Base-by-base conservation (phyloP, 2,888 invertebrate genomes). In the Eupithecia centaureata region DNA sequence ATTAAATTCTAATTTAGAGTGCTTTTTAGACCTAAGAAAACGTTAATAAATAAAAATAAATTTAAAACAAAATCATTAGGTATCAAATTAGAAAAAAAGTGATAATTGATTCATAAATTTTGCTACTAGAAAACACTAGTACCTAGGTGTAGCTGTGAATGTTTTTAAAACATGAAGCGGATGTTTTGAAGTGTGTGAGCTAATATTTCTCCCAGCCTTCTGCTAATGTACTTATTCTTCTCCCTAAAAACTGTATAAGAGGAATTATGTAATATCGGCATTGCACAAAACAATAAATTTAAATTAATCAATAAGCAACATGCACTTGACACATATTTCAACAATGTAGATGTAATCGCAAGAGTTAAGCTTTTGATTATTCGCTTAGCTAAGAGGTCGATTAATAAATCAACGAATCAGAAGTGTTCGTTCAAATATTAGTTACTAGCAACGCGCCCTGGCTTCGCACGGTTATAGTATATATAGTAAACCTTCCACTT, bases 241-340 rank as follows among this genome's bases (percentile, higher is more conserved):
- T 22, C 3, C 30, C 32, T 12, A 1, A 1, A 18, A 22, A 57
- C 32, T 57, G 8, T 47, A 12, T 47, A 22, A 47, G 22, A 10
- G 22, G 51, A 33, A 51, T 32, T 18, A 51, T 52, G 12, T 8
- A 12, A 57, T 12, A 32, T 57, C n/a, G 30, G 18, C 18, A 57
- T 32, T 12, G 27, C 27, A 30, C 28, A 30, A 28, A n/a, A 57
- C 51, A 61, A 61, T 61, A 42, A 8, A 56, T 18, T 30, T 30
- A 13, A 47, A 30, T 61, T 51, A 13, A 51, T 32, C 22, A 61
- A 51, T 18, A 28, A 28, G 61, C 12, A 38, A 25, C 38, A 35
- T 13, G 56, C 63, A 63, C 63, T 63, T 63, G 56, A 63, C 63
- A 57, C 27, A 52, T 30, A 10, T 61, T 8, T 35, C 1, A 42